Percentiles rank a stretch among this genome's conserved stretches.
Conservation (phyloP, 2,888 invertebrate genomes). For the Diarsia brunnea region DNA sequence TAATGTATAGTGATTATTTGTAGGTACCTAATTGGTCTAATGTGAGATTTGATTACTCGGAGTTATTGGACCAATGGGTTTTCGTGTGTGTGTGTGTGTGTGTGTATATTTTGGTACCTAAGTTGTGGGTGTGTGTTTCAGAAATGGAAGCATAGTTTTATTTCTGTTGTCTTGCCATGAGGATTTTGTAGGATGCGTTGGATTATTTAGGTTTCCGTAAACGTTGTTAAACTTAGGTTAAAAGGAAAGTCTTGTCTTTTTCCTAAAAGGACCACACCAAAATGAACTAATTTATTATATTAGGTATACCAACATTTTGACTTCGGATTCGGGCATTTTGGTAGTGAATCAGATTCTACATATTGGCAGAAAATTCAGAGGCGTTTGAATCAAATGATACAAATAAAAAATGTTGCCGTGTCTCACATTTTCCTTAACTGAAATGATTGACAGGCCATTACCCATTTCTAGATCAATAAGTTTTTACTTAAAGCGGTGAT, state of each 20-base stretch:
- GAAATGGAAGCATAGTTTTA: background rate
- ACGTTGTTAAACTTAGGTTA: background rate
- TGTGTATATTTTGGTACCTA: background rate
- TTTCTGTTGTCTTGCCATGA: background rate
- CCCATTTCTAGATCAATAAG: background rate
- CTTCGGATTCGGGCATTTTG: too few species aligned
- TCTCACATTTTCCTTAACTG: background rate
- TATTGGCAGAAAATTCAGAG: too few species aligned
- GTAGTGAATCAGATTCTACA: too few species aligned
- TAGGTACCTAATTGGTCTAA: constrained; percentile 40
- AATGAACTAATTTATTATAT: too few species aligned
- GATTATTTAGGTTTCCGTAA: background rate
- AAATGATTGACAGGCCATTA: constrained; percentile 15
- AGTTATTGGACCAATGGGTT: constrained; percentile 17
- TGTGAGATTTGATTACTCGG: constrained; percentile 44
- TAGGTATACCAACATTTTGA: too few species aligned
- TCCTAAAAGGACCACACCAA: background rate
- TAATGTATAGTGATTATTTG: constrained; percentile 51
- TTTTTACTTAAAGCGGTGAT: background rate
- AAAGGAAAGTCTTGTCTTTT: background rate
- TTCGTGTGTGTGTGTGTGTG: background rate
- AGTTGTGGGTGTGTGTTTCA: background rate
- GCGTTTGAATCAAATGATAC: too few species aligned
- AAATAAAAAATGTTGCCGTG: background rate
- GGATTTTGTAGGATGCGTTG: background rate